Percentiles rank a stretch among this genome's conserved stretches.
phyloP scores from a whole-genome alignment of 2,797 vertebrate genomes.

The Diplodus sargus region DNA sequence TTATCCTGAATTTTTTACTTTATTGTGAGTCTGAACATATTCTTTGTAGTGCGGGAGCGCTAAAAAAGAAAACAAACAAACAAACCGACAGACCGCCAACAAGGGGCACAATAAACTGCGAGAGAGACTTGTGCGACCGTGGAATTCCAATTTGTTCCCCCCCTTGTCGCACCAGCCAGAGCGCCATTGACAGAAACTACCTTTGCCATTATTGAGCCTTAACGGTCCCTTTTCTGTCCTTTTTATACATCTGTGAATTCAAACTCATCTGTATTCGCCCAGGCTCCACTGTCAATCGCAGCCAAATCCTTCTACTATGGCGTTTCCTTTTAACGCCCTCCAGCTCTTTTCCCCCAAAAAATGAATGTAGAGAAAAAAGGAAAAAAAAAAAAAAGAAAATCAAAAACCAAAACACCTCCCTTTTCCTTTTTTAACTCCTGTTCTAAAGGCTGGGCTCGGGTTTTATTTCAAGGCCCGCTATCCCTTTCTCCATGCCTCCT shows the following conservation, averaged over 20 bases:
- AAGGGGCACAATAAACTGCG: constrained; percentile 35
- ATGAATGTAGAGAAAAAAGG: constrained; percentile 17
- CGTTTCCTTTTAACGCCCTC: constrained; percentile 55
- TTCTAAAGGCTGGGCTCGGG: constrained; percentile 25
- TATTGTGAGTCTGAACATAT: background rate
- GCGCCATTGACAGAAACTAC: constrained; percentile 51
- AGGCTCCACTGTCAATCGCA: constrained; percentile 53
- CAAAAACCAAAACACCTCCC: constrained; percentile 13
- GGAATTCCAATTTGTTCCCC: constrained; percentile 74
- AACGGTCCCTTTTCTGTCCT: constrained; percentile 30
- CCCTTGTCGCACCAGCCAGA: constrained; percentile 61
- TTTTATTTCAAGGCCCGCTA: constrained; percentile 42
- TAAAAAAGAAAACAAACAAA: constrained; percentile 29
- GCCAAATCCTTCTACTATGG: constrained; percentile 70
- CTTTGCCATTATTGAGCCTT: constrained; percentile 49
- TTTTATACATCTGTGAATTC: constrained; percentile 59
- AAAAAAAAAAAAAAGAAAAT: background rate
- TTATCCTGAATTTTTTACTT: background rate
- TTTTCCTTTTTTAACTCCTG: constrained; percentile 8
- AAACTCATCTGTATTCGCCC: constrained; percentile 74
- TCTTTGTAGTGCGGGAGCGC: constrained; percentile 17
- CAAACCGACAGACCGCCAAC: constrained; percentile 27
- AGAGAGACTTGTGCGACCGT: constrained; percentile 61
- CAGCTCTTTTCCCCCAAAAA: constrained; percentile 34
- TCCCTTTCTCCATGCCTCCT: constrained; percentile 59